These are phyloP conservation scores for Coecobrya sp. DNA, from an alignment of 2,888 invertebrate species.

Conservation along the genomic window DNA sequence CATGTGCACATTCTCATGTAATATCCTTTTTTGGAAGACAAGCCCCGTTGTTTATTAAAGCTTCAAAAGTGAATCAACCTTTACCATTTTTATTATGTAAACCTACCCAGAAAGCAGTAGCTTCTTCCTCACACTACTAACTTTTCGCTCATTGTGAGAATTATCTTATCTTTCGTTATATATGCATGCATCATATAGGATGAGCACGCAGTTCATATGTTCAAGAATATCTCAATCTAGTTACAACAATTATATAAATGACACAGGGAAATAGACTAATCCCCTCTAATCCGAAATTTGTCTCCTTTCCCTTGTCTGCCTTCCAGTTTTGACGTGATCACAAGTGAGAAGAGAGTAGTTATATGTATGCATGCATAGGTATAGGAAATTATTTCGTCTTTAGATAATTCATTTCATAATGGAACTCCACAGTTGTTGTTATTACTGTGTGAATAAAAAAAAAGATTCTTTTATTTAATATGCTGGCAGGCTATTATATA, in stretches of 20 bases:
- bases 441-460: slow-evolving; percentile 6
- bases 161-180: background rate
- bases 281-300: slow-evolving; percentile 72
- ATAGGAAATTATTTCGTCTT: slow-evolving; percentile 12
- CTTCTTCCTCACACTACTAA: slow-evolving; percentile 5
- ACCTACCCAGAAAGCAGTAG: slow-evolving; percentile 3
- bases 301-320: slow-evolving; percentile 75
- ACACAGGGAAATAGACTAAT: slow-evolving; percentile 75
- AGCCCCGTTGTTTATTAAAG: slow-evolving; percentile 23
- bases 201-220: background rate
- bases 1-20: slow-evolving; percentile 42
- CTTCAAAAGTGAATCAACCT: slow-evolving; percentile 2
- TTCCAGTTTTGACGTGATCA: slow-evolving; percentile 25
- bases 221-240: slow-evolving; percentile 65
- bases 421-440: slow-evolving; percentile 26
- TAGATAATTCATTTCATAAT: slow-evolving; percentile 66
- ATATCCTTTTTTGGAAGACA: slow-evolving; percentile 63
- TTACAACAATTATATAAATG: slow-evolving; percentile 65
- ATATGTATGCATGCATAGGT: too few species aligned
- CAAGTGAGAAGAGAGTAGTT: slow-evolving; percentile 44
- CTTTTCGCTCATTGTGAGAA: background rate
- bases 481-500: background rate
- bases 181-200: background rate
- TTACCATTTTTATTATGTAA: slow-evolving; percentile 23
- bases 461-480: slow-evolving; percentile 32